phyloP scores from a whole-genome alignment of 2,888 invertebrate genomes.

The Microctonus brassicae region DNA sequence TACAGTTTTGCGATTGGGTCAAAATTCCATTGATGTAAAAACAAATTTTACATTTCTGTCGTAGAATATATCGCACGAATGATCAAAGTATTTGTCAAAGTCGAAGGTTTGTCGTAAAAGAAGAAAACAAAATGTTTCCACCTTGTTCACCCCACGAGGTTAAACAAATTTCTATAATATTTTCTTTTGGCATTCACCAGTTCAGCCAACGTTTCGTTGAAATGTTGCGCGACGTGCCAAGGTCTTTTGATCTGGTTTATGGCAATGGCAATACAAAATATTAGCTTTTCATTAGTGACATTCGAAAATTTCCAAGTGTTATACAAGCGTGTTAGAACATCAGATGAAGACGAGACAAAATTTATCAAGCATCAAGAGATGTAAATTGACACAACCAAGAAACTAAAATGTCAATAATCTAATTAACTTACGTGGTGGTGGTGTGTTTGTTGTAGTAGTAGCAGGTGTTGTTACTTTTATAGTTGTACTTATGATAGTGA shows the following conservation, averaged over 20 bases:
- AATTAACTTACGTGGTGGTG: conserved; percentile 70
- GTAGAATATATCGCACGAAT: conserved; percentile 34
- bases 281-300: conserved; percentile 19
- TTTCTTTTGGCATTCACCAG: conserved; percentile 20
- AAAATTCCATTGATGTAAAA: conserved; percentile 37
- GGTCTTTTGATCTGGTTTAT: background rate
- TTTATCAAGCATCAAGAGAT: background rate
- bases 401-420: background rate
- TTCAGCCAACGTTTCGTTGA: conserved; percentile 7
- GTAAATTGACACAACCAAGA: background rate
- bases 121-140: background rate
- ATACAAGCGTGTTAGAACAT: too few relatives aligned
- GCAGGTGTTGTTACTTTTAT: conserved; percentile 62
- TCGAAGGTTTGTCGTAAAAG: background rate
- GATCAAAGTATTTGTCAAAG: conserved; percentile 35
- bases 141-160: background rate
- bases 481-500: conserved; percentile 68
- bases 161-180: conserved; percentile 30
- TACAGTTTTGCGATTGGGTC: conserved; percentile 31
- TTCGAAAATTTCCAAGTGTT: conserved; percentile 8
- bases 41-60: conserved; percentile 27
- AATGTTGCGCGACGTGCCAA: background rate
- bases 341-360: conserved; percentile 8
- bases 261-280: conserved; percentile 19
- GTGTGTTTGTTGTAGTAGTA: conserved; percentile 66